Conservation (phyloP, 2,113 vertebrate species). For the Paralichthys olivaceus region DNA sequence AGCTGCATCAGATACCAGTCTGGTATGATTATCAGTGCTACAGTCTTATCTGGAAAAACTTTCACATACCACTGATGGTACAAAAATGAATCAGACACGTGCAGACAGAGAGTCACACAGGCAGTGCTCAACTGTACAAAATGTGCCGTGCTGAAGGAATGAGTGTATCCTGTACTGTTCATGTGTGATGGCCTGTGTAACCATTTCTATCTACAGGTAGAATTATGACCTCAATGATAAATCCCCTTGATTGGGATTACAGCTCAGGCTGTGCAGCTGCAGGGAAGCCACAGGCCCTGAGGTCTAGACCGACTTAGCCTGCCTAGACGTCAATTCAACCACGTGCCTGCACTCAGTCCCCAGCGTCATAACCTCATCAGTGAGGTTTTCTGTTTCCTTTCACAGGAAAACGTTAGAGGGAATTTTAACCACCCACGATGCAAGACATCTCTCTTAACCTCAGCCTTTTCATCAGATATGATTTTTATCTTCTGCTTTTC, state of each 20-base stretch:
- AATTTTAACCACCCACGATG: background rate
- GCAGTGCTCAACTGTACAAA: background rate
- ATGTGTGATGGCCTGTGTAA: conserved; percentile 11
- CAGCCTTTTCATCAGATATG: background rate
- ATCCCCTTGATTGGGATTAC: conserved; percentile 77
- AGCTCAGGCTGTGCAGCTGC: conserved; percentile 49
- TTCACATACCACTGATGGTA: conserved; percentile 30
- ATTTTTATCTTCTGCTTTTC: background rate
- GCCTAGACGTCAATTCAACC: conserved; percentile 36
- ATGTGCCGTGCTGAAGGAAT: conserved; percentile 4
- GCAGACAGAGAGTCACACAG: conserved; percentile 13
- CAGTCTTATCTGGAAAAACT: conserved; percentile 31
- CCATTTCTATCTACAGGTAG: conserved; percentile 16
- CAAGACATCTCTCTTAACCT: background rate
- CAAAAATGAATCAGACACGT: background rate
- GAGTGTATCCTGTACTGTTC: background rate
- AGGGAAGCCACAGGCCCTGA: conserved; percentile 22
- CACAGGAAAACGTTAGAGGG: background rate
- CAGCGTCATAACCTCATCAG: background rate
- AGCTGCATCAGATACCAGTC: background rate
- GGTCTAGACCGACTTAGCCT: conserved; percentile 34
- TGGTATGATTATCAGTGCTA: conserved; percentile 13
- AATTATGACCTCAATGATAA: conserved; percentile 70
- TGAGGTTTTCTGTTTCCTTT: conserved; percentile 11
- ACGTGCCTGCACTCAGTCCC: conserved; percentile 2